phyloP scores from a whole-genome alignment of 2,113 vertebrate species.

The Gnathonemus echidnorhynchus region DNA sequence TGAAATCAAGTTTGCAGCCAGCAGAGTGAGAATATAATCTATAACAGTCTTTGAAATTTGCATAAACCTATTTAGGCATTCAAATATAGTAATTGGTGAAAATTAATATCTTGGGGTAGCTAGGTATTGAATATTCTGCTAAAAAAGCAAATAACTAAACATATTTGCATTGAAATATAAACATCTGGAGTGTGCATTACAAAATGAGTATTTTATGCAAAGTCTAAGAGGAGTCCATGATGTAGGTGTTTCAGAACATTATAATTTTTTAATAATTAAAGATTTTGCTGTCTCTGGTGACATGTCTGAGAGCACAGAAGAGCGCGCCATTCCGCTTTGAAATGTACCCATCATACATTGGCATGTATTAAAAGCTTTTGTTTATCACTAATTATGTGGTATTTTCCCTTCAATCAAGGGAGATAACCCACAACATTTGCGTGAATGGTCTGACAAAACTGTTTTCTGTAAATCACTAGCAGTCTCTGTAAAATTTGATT shows the following conservation, averaged over 20 bases:
- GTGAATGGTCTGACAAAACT: neutral
- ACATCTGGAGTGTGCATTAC: neutral
- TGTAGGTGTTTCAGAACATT: neutral
- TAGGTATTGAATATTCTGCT: neutral
- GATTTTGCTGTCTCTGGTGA: neutral
- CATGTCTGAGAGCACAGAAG: neutral
- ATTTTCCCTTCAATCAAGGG: neutral
- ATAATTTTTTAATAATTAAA: neutral
- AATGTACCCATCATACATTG: too few species aligned
- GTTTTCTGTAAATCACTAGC: neutral
- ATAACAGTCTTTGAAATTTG: neutral
- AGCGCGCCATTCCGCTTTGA: too few species aligned
- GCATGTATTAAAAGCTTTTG: too few species aligned
- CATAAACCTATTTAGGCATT: neutral
- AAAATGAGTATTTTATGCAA: neutral
- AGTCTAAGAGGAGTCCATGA: neutral
- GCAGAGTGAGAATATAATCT: neutral
- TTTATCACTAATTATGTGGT: too few species aligned
- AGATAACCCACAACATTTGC: neutral
- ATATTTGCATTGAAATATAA: neutral
- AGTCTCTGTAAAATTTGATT: neutral
- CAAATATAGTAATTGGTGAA: neutral
- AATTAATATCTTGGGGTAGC: neutral
- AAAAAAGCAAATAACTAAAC: neutral
- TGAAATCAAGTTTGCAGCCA: neutral